Evolutionary conservation across 2,797 vertebrate species (phyloP), one percentile per base, ranked within the genome.

Genomic region (Tangara arthus): DNA sequence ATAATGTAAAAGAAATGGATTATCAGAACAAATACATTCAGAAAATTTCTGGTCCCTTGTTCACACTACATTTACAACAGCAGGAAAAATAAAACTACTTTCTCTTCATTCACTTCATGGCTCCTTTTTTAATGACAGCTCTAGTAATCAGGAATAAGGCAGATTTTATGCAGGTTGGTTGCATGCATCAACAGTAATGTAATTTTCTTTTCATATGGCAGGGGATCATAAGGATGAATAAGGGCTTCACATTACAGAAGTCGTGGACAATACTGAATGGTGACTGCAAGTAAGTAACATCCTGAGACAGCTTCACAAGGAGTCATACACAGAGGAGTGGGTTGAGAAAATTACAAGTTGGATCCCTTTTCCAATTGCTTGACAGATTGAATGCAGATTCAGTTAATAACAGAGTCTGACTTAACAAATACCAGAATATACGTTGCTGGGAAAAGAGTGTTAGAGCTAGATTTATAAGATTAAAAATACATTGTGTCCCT

Each of bases 371-470:
- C 32, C 57, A 53, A 15, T 53, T 57, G 17, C 30, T 91, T 91
- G 65, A 86, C 70, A 91, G 53, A 68, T 52, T 91, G 60, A 92
- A 42, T 60, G 80, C 28, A 15, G 34, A 77, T 92, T 91, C 75
- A 81, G 47, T 68, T 95, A 93, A 89, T 82, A 91, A 84, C 35
- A 34, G 70, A 50, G 41, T 93, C 66, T 83, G 70, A 90, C 47
- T 92, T 81, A 79, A 88, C 44, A 88, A 70, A 81, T 93, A 84
- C 56, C 81, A 93, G 88, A 96, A 94, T 46, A 83, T 34, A 87
- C 8, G 19, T 69, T 55, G 75, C 61, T 34, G 12, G 41, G 52
- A 64, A 95, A 93, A 94, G 76, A 70, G 52, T 27, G 27, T 34
- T 75, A 55, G 30, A 88, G 34, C 8, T 42, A 82, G 12, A 56